phyloP scores from a whole-genome alignment of 1,140 invertebrate species.

The Lordiphosa mommai region DNA sequence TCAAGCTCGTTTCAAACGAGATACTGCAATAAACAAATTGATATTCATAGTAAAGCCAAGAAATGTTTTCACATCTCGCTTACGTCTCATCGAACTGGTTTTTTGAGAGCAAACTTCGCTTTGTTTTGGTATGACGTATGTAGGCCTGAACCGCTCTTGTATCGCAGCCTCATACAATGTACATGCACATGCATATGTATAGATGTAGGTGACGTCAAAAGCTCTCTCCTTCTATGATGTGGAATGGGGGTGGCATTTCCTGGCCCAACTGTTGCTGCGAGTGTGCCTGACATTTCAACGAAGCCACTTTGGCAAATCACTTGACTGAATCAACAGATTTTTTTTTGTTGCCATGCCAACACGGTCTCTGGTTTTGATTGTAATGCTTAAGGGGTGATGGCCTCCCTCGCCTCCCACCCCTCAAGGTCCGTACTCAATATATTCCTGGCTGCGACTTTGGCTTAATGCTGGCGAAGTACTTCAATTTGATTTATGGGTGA shows the following conservation, averaged over 20 bases:
- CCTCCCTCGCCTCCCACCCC: background rate
- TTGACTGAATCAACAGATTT: conserved; percentile 78
- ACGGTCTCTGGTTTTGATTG: conserved; percentile 43
- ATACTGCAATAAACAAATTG: conserved; percentile 13
- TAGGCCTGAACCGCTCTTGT: conserved; percentile 26
- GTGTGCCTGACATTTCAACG: conserved; percentile 73
- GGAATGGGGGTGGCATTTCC: conserved; percentile 4
- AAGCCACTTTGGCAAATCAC: conserved; percentile 78
- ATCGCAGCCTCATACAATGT: no score
- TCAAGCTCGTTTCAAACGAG: conserved; percentile 4
- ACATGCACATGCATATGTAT: conserved; percentile 1
- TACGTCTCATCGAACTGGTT: conserved; percentile 28
- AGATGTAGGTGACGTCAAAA: conserved; percentile 52
- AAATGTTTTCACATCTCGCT: conserved; percentile 14
- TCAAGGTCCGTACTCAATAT: conserved; percentile 21
- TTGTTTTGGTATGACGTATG: conserved; percentile 12
- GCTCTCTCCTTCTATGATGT: conserved; percentile 15
- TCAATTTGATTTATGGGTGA: conserved; percentile 68
- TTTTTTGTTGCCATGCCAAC: conserved; percentile 57
- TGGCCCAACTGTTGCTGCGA: conserved; percentile 65
- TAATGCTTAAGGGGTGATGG: conserved; percentile 22
- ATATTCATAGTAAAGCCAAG: conserved; percentile 29
- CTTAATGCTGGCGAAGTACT: conserved; percentile 35
- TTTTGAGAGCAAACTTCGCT: background rate
- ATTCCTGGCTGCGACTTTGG: conserved; percentile 18